Evolutionary conservation across 2,797 vertebrate species (phyloP).

Genomic region (Garrulus glandarius): DNA sequence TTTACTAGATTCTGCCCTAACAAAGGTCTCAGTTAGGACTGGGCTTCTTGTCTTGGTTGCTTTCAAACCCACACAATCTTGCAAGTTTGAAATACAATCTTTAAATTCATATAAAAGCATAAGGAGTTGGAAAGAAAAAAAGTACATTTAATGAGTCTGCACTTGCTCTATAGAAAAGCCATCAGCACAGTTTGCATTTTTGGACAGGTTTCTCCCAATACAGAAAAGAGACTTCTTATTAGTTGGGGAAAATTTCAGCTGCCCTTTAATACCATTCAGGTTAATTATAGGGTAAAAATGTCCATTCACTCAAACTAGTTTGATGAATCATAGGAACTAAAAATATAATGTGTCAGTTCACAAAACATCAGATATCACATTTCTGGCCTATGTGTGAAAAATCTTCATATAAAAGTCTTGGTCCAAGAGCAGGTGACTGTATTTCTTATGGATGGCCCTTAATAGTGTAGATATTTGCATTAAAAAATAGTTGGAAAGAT

Average conservation of each 20-base stretch:
- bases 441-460: background rate
- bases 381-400: background rate
- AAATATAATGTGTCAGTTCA: constrained; percentile 5
- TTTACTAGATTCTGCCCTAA: constrained; percentile 20
- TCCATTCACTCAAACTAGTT: constrained; percentile 5
- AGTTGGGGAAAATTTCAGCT: background rate
- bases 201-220: background rate
- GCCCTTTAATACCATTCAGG: constrained; percentile 19
- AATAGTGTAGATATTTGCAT: background rate
- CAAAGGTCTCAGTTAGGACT: constrained; percentile 37
- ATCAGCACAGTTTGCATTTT: background rate
- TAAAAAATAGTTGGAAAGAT: background rate
- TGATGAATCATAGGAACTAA: constrained; percentile 32
- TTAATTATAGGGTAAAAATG: constrained; percentile 40
- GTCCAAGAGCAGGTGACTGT: background rate
- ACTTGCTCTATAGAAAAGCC: background rate
- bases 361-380: background rate
- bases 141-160: background rate
- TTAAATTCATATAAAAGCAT: background rate
- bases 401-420: background rate
- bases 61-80: constrained; percentile 36
- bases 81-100: background rate
- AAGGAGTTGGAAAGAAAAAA: background rate
- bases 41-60: constrained; percentile 14
- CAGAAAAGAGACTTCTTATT: background rate